Base-by-base conservation (phyloP, 2,888 invertebrate species). In the Phyllotreta cruciferae region DNA sequence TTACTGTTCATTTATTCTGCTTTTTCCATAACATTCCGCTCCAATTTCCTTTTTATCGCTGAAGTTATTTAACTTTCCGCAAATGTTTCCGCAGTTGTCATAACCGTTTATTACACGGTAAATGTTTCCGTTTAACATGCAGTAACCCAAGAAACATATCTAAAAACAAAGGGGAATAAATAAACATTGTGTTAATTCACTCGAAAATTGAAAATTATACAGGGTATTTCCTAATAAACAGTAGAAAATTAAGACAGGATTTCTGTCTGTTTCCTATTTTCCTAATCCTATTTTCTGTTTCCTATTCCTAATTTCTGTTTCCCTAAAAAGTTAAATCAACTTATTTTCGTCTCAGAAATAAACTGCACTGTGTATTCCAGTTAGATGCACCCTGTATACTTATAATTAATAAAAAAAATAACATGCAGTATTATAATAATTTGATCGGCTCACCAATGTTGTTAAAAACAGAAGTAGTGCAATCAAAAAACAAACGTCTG, bases 11-110 rank as follows among this genome's bases (percentile, higher is more conserved):
- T 71, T 71, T 56, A 76, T 82, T 77, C 79, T 79, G 69, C 83
- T 83, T 50, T 72, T 76, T 44, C 84, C 83, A 68, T 81, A 81
- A 74, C 85, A 82, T n/a, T 73, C 66, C 38, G 81, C 80, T 41
- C 77, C 73, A 0, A 78, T 75, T 10, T 62, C 72, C 62, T 78
- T 75, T 5, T 56, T 64, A 13, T 69, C 63, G 39, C 65, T 56
- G n/a, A 69, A 60, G 70, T 84, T 86, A 52, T 80, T 77, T 50
- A 79, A 8, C 14, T 38, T 78, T 1, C 88, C 88, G 73, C 90
- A 90, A n/a, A 88, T 79, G 73, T 88, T 86, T 3, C 85, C 88
- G 71, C 87, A 87, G 70, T 85, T 83, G 72, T 90, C 89, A 71
- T 86, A 86, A 6, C 89, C 89, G 71, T 86, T 83, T 44, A 87